Percentiles rank a stretch among this genome's conserved stretches.
phyloP scores from a whole-genome alignment of 2,888 invertebrate species.

The Leptopilina myrica region DNA sequence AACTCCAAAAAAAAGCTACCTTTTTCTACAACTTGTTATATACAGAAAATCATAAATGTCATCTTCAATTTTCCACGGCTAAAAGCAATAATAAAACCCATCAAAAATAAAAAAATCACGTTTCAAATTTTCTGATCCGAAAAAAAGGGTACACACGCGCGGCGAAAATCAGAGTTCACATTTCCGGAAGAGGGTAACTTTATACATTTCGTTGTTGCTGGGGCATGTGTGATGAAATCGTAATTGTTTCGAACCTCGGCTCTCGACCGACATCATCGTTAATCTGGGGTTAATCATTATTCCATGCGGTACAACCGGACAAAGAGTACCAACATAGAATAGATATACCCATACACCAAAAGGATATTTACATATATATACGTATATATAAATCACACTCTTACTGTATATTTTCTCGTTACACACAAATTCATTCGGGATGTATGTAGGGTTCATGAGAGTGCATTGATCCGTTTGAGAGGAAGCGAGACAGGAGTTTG shows the following conservation, averaged over 20 bases:
- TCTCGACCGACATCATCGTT: conserved; percentile 28
- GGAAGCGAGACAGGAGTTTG: conserved; percentile 47
- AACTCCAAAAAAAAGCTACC: too few relatives aligned
- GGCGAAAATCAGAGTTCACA: not conserved
- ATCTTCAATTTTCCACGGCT: not conserved
- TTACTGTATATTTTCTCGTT: conserved; percentile 9
- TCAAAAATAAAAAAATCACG: not conserved
- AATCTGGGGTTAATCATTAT: conserved; percentile 38
- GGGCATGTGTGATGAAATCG: not conserved
- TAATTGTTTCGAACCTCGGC: conserved; percentile 37
- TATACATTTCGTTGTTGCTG: conserved; percentile 3
- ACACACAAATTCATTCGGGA: conserved; percentile 42
- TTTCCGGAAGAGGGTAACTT: conserved; percentile 35
- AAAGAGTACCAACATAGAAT: conserved; percentile 20
- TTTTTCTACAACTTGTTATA: too few relatives aligned
- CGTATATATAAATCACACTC: not conserved
- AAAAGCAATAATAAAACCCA: not conserved
- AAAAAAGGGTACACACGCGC: not conserved
- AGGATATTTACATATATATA: not conserved
- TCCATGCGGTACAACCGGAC: conserved; percentile 32
- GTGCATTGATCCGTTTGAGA: conserved; percentile 51
- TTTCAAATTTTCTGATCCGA: conserved; percentile 14
- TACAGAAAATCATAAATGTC: not conserved
- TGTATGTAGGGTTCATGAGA: conserved; percentile 45
- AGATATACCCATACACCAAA: too few relatives aligned